These are phyloP conservation scores for Gastrophryne carolinensis DNA, from an alignment of 2,797 vertebrate genomes.

Conservation along the genomic window DNA sequence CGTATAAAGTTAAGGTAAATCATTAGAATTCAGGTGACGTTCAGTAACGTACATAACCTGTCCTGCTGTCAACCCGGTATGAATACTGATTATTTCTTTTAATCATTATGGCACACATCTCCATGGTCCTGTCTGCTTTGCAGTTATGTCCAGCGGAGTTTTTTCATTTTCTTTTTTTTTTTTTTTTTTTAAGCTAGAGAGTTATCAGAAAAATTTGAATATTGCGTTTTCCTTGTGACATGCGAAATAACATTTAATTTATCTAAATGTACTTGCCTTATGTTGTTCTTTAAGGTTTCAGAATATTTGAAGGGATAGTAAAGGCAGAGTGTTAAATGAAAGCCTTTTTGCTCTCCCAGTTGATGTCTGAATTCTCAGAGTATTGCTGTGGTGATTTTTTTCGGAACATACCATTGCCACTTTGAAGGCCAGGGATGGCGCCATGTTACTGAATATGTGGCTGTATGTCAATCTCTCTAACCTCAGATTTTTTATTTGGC, in stretches of 20 bases:
- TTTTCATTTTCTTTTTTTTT: background rate
- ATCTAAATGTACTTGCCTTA: background rate
- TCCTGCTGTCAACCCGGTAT: background rate
- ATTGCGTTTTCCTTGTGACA: conserved; percentile 1
- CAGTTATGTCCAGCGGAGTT: background rate
- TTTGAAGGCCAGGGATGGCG: too few relatives aligned
- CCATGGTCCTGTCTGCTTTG: background rate
- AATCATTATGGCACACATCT: background rate
- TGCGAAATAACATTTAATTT: conserved; percentile 40
- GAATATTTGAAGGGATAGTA: too few relatives aligned
- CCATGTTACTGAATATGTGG: too few relatives aligned
- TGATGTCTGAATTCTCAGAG: too few relatives aligned
- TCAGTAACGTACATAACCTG: background rate
- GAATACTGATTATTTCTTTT: background rate
- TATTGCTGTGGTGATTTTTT: too few relatives aligned
- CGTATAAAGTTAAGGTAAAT: background rate
- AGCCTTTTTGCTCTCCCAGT: background rate
- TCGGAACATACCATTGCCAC: too few relatives aligned
- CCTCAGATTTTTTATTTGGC: too few relatives aligned
- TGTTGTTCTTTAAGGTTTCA: too few relatives aligned
- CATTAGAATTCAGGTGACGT: background rate
- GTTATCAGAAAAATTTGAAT: background rate
- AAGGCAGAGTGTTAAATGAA: too few relatives aligned
- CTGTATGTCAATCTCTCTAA: too few relatives aligned
- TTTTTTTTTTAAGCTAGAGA: background rate